Conservation (phyloP, 92 coral and sea anemone genomes). For the Palythoa caribaeorum region DNA sequence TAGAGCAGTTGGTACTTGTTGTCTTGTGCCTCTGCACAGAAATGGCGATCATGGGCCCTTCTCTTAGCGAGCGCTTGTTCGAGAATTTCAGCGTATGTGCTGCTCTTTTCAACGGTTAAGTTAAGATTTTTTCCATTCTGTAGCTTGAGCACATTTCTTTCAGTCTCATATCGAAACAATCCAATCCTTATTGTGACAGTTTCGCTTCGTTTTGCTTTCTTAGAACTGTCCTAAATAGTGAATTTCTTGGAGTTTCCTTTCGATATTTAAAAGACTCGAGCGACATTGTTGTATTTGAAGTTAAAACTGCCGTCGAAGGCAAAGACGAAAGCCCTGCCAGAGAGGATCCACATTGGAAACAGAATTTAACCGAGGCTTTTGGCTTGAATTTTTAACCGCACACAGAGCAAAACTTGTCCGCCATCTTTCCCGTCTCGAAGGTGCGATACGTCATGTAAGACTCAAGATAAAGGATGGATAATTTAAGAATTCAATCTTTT, state of each 20-base stretch:
- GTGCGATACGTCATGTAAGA: conserved; percentile 27
- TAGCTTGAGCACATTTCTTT: conserved; percentile 31
- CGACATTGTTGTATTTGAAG: no score
- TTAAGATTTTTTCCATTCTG: conserved; percentile 13
- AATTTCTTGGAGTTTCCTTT: conserved; percentile 39
- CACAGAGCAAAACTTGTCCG: no score
- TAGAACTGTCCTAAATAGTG: conserved; percentile 23
- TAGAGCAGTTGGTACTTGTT: conserved; percentile 47
- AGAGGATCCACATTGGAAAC: no score
- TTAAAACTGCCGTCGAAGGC: no score
- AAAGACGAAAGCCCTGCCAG: no score
- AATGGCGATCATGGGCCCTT: conserved; percentile 51
- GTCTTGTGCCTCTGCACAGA: conserved; percentile 27
- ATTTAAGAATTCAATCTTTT: no score
- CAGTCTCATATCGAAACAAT: conserved; percentile 38
- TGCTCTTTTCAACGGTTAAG: conserved; percentile 40
- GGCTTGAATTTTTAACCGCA: no score
- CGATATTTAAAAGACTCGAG: conserved; percentile 31
- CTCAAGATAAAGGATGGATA: neutral
- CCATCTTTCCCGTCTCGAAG: conserved; percentile 5
- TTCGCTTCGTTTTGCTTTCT: conserved; percentile 35
- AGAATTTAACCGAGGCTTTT: no score
- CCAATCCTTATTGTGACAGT: conserved; percentile 45
- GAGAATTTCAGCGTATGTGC: conserved; percentile 52
- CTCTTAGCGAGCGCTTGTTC: conserved; percentile 55